Evolutionary conservation across 2,797 vertebrate species (phyloP).

Genomic region (Hybognathus amarus): DNA sequence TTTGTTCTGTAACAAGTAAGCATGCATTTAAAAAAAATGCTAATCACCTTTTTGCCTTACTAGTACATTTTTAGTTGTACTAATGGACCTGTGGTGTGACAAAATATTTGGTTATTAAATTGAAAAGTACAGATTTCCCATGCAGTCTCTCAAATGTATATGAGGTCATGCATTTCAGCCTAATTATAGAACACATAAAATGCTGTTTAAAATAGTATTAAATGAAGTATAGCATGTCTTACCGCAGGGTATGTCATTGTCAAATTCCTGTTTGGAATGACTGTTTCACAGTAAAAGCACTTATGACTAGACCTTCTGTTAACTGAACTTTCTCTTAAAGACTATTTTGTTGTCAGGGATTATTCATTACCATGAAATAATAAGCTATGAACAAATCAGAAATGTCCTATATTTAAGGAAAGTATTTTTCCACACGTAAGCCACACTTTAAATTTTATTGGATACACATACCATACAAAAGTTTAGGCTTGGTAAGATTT

Average conservation of each 20-base stretch:
- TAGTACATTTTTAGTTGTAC: background rate
- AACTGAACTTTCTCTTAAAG: conserved; percentile 2
- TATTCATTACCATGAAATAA: conserved; percentile 6
- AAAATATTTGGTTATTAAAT: background rate
- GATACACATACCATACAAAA: background rate
- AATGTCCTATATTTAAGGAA: conserved; percentile 30
- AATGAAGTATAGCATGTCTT: background rate
- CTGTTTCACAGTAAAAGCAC: background rate
- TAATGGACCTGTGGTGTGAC: too few species aligned
- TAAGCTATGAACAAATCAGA: conserved; percentile 23
- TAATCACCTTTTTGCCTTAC: background rate
- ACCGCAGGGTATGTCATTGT: background rate
- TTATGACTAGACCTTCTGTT: conserved; percentile 12
- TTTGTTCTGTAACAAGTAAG: background rate
- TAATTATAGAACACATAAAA: background rate
- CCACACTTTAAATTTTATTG: background rate
- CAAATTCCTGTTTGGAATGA: background rate
- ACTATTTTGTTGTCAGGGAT: conserved; percentile 8
- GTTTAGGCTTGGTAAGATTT: background rate
- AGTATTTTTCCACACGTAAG: background rate
- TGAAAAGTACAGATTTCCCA: background rate
- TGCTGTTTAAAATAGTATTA: background rate
- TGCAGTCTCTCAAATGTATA: background rate
- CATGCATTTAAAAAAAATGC: too few species aligned
- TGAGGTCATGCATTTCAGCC: background rate